Evolutionary conservation across 2,797 vertebrate genomes (phyloP), one percentile per base, ranked within the genome.

Genomic region (Cossypha niveicapilla): DNA sequence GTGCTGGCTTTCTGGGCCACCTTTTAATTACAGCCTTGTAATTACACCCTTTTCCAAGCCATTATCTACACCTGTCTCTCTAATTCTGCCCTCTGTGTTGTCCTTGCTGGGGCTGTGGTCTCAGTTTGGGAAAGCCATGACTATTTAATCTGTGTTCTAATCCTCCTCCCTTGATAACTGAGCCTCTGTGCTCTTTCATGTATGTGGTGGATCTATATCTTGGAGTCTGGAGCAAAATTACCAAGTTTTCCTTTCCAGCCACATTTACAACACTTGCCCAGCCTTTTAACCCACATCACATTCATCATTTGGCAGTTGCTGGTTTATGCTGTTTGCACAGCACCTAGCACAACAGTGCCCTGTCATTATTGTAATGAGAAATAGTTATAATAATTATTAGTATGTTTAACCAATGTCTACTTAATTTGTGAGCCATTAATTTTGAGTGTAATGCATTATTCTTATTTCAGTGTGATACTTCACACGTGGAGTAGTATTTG

Each of bases 311-410:
- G 45, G 30, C 76, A n/a, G n/a, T 93, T 58, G 54, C 87, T 91
- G 42, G 1, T 88, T 91, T 72, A 21, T 62, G 65, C 78, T 88
- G 88, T 94, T 95, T 93, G 72, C 58, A 24, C 17, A 89, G 77
- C 90, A 92, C 88, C 93, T 73, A 92, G 90, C 90, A 82, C 94
- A 79, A 54, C 67, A 74, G 44, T 10, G 25, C 63, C 60, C 63
- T 93, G 81, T 77, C 90, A 67, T 94, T 92, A 95, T 70, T 35
- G 21, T 91, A 94, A 92, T 91, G 90, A 92, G 90, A 54, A 94
- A 91, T 68, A 86, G 72, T 92, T 82, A 58, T 10, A 56, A 72
- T 82, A 71, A 71, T 92, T 94, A 87, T 91, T 88, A 66, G 57
- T 65, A 44, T 92, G 68, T 88, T 95, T 95, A 92, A 86, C 72